These are phyloP conservation scores for Ginglymostoma cirratum DNA, from an alignment of 2,113 vertebrate genomes.

Conservation along the genomic window DNA sequence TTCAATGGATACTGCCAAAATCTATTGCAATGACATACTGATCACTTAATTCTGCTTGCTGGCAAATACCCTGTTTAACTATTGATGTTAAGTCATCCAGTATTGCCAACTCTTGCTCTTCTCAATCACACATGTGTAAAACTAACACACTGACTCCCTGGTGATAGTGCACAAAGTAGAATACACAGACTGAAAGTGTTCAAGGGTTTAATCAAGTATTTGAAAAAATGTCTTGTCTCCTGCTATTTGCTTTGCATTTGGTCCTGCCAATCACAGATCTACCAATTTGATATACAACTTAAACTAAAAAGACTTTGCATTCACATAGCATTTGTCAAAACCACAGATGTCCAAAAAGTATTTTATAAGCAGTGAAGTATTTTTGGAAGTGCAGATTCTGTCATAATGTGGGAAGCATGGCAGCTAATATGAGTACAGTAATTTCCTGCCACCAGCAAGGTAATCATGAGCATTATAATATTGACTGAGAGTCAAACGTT, in stretches of 20 bases:
- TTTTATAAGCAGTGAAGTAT: not conserved
- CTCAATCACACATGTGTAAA: not conserved
- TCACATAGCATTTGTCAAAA: too few relatives aligned
- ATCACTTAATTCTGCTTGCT: not conserved
- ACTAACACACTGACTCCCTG: not conserved
- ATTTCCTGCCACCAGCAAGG: not conserved
- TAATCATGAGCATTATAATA: not conserved
- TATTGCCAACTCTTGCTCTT: not conserved
- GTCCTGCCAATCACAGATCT: not conserved
- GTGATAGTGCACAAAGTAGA: not conserved
- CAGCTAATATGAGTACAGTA: not conserved
- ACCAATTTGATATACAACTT: not conserved
- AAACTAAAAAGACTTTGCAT: not conserved
- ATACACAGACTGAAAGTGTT: not conserved
- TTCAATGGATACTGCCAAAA: not conserved
- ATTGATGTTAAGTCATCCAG: not conserved
- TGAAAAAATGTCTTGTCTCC: not conserved
- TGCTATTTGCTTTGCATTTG: not conserved
- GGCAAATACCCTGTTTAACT: not conserved
- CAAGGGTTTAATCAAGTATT: not conserved
- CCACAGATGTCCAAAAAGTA: not conserved
- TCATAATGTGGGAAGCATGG: too few relatives aligned
- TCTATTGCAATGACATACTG: not conserved
- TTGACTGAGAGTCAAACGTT: not conserved
- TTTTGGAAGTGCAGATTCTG: too few relatives aligned